Conservation (phyloP, 2,113 vertebrate genomes). For the Callipepla squamata region DNA sequence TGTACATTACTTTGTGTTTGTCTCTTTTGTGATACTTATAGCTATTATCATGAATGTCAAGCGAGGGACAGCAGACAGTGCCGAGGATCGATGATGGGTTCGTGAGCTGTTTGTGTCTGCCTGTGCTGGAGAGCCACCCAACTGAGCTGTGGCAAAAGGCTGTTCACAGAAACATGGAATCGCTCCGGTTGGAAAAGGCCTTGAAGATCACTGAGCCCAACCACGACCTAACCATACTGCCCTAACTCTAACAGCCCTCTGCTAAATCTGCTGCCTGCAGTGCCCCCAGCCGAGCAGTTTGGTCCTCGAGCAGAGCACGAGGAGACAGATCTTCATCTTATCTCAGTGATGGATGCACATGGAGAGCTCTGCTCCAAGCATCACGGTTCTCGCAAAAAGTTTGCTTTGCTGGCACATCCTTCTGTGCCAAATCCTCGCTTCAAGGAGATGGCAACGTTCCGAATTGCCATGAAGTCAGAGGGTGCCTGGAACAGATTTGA, state of each 20-base stretch:
- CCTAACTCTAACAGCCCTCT: no score
- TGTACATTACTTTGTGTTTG: constrained; percentile 13
- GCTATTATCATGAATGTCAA: background rate
- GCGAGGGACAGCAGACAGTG: background rate
- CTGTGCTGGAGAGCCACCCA: background rate
- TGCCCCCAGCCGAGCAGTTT: rapidly evolving
- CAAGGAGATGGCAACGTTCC: background rate
- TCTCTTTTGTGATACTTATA: constrained; percentile 20
- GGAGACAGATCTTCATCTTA: background rate
- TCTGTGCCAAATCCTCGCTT: rapidly evolving
- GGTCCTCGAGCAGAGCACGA: rapidly evolving
- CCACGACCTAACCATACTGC: no score
- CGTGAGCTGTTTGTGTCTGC: background rate
- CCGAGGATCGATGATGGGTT: background rate
- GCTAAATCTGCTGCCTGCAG: no score
- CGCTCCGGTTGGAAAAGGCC: no score
- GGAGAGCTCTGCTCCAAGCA: rapidly evolving
- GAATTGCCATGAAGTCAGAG: background rate
- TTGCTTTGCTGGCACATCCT: background rate
- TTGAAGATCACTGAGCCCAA: no score
- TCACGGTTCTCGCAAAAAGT: background rate
- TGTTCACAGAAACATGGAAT: no score
- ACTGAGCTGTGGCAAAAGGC: background rate
- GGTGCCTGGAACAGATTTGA: background rate
- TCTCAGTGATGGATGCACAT: rapidly evolving